These are phyloP conservation scores for Eristalis arbustorum DNA, from an alignment of 2,888 invertebrate genomes.

Conservation along the genomic window DNA sequence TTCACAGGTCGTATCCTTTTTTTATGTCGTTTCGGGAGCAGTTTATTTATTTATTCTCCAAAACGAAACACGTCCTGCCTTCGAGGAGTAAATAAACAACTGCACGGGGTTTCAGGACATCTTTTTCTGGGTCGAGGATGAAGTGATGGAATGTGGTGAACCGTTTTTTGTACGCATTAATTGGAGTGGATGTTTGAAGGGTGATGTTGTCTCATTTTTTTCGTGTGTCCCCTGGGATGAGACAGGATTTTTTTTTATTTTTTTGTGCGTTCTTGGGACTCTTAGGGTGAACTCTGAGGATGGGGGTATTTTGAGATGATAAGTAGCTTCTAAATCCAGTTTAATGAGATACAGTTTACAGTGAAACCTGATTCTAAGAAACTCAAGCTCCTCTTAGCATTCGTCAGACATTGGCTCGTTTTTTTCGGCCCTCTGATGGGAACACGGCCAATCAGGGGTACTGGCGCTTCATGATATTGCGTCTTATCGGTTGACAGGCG, in stretches of 20 bases:
- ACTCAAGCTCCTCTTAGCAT: not conserved
- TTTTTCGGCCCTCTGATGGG: not conserved
- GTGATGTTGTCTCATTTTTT: not conserved
- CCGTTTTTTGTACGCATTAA: constrained; percentile 11
- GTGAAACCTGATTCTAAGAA: not conserved
- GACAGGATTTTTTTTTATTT: not conserved
- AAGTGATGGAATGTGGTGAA: constrained; percentile 24
- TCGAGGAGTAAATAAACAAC: constrained; percentile 54
- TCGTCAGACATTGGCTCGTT: not conserved
- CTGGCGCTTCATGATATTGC: no score
- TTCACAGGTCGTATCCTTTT: constrained; percentile 18
- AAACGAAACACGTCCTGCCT: constrained; percentile 24
- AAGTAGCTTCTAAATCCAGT: not conserved
- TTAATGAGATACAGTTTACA: not conserved
- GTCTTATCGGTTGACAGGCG: no score
- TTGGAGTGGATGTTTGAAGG: not conserved
- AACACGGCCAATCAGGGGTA: not conserved
- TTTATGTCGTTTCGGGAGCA: not conserved
- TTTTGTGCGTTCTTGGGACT: not conserved
- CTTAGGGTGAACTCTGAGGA: not conserved
- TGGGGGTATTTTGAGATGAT: not conserved
- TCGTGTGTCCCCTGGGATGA: not conserved
- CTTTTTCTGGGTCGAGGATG: not conserved
- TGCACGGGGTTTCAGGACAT: constrained; percentile 2
- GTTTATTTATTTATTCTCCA: constrained; percentile 55